Evolutionary conservation across 1,140 invertebrate genomes (phyloP), one percentile per base, ranked within the genome.

Genomic region (Hylaeus volcanicus): DNA sequence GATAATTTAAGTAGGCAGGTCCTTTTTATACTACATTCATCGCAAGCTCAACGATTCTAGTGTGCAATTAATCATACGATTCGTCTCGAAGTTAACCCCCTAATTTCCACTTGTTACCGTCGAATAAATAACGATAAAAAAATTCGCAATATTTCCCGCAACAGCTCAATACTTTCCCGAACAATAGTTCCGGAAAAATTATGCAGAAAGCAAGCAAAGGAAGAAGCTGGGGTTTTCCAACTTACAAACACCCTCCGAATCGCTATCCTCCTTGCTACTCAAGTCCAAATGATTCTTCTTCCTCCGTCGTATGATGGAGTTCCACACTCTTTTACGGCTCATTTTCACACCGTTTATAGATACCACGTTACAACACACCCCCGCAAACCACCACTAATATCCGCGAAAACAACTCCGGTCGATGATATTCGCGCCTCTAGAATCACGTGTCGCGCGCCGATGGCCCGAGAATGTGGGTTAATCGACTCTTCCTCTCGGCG

Each of bases 261-360:
- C 51, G 77, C 56, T 77, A 45, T 87, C 84, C 56, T 90, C 89
- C 56, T 83, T 90, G 11, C 87, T 56, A 6, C 81, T 86, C 41
- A 88, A 58, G 58, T 91, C 91, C 87, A 88, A 65, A 1, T 83
- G 83, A 60, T 90, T 89, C 80, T 92, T 93, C 84, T 92, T 93
- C 72, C 91, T 94, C 12, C 92, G 89, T 14, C 90, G 83, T n/a
- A 92, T 79, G 55, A 94, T 92, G 1, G 92, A 92, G 68, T 92
- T 92, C 93, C 93, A 94, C 75, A 94, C 91, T 69, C 89, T 91
- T 76, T 91, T 91, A 78, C 92, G 92, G 48, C 91, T 92, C 93
- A 94, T 94, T 74, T 82, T 48, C 45, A 48, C 45, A 48, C 26
- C 26, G 45, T 48, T 5, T 48, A 48, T 26, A 26, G 26, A 26